phyloP scores from a whole-genome alignment of 2,888 invertebrate genomes.

The Julus scandinavius region DNA sequence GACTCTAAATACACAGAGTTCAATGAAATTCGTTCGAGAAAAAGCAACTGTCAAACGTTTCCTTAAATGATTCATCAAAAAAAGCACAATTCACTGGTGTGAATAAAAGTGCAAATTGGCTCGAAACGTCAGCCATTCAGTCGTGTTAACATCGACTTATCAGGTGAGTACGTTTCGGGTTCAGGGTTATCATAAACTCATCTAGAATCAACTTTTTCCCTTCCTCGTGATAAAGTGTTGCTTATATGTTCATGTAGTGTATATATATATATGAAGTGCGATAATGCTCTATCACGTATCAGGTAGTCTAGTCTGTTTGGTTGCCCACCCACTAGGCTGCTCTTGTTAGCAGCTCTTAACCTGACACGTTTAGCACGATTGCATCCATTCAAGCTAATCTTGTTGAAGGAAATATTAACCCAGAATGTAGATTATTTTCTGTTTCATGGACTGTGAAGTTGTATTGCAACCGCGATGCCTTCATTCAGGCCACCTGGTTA shows the following conservation, averaged over 20 bases:
- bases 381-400: neutral
- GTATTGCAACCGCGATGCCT: neutral
- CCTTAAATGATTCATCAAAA: slow-evolving; percentile 7
- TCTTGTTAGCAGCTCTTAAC: neutral
- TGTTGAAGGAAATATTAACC: slow-evolving; percentile 21
- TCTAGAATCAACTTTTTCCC: neutral
- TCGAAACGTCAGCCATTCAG: neutral
- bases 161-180: neutral
- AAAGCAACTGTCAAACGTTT: neutral
- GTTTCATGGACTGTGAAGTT: neutral
- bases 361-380: neutral
- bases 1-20: neutral
- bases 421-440: neutral
- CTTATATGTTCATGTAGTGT: neutral
- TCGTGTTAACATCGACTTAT: neutral
- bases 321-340: neutral
- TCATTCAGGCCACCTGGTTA: slow-evolving; percentile 30
- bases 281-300: slow-evolving; percentile 3
- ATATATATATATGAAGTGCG: neutral
- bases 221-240: neutral
- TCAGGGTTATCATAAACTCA: neutral
- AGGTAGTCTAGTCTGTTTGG: neutral
- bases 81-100: neutral
- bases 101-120: neutral
- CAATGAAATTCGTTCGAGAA: neutral